Conservation (phyloP, 2,113 vertebrate species). For the Cyprinus carpio region DNA sequence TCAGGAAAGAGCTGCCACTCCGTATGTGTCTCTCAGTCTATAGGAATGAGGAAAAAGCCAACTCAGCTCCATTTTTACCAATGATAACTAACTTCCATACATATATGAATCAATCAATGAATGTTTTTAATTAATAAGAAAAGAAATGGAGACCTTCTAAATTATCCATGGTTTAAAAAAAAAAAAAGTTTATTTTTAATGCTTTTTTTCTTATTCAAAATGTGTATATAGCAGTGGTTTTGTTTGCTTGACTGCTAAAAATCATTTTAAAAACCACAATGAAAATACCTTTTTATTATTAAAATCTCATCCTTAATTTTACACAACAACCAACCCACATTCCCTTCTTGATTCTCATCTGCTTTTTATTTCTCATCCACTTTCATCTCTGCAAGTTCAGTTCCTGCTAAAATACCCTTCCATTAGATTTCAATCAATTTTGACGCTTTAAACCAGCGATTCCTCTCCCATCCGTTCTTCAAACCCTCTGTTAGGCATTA, state of each 20-base stretch:
- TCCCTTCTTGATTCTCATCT: not conserved
- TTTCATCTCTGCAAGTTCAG: conserved; percentile 43
- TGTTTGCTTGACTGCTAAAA: conserved; percentile 67
- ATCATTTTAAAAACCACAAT: conserved; percentile 57
- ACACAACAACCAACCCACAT: conserved; percentile 31
- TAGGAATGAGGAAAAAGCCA: conserved; percentile 32
- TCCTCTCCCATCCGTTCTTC: conserved; percentile 35
- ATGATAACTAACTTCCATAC: not conserved
- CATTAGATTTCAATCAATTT: conserved; percentile 61
- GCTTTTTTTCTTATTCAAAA: not conserved
- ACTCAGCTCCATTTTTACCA: not conserved
- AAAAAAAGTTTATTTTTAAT: not conserved
- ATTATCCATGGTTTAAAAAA: conserved; percentile 2
- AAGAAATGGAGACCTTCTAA: not conserved
- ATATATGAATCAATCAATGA: not conserved
- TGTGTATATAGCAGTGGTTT: not conserved
- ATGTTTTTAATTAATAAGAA: conserved; percentile 15
- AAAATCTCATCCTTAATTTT: conserved; percentile 71
- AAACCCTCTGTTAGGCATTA: not conserved
- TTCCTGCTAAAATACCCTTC: conserved; percentile 58
- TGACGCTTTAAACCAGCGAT: conserved; percentile 40
- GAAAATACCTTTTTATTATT: conserved; percentile 69
- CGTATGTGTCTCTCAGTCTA: conserved; percentile 51
- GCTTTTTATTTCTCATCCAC: not conserved
- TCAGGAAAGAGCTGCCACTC: conserved; percentile 56